phyloP scores from a whole-genome alignment of 2,113 vertebrate genomes.

The Erythrolamprus reginae region DNA sequence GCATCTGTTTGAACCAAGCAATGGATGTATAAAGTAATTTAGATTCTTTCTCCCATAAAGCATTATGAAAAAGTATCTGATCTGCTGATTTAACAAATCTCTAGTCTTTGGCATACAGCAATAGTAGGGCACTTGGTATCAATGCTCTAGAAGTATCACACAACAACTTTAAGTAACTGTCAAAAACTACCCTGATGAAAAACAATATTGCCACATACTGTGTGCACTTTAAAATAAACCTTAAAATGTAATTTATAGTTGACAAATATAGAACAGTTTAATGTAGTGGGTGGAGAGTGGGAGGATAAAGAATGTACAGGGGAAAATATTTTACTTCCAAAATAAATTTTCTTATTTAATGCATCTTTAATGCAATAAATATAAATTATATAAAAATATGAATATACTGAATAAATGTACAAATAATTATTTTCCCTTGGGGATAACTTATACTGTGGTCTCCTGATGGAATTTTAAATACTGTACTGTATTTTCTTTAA shows the following conservation, averaged over 20 bases:
- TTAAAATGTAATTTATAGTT: background rate
- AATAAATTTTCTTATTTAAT: background rate
- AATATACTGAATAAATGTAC: background rate
- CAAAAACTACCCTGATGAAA: background rate
- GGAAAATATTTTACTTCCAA: background rate
- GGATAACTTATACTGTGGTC: background rate
- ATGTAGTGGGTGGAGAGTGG: background rate
- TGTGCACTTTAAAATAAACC: background rate
- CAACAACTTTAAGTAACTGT: background rate
- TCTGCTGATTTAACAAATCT: conserved; percentile 2
- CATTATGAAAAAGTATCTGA: background rate
- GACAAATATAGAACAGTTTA: background rate
- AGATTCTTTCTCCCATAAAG: conserved; percentile 6
- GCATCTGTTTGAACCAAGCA: background rate
- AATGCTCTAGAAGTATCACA: background rate
- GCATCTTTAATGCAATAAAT: background rate
- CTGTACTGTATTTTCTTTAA: background rate
- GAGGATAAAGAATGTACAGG: background rate
- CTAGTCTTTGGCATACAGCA: background rate
- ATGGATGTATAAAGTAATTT: background rate
- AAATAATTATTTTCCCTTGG: background rate
- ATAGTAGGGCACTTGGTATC: background rate
- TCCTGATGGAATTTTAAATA: background rate
- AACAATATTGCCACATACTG: background rate
- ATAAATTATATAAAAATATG: background rate